These are phyloP conservation scores for Lasioglossum albipes DNA, from an alignment of 1,140 invertebrate genomes.

Conservation along the genomic window DNA sequence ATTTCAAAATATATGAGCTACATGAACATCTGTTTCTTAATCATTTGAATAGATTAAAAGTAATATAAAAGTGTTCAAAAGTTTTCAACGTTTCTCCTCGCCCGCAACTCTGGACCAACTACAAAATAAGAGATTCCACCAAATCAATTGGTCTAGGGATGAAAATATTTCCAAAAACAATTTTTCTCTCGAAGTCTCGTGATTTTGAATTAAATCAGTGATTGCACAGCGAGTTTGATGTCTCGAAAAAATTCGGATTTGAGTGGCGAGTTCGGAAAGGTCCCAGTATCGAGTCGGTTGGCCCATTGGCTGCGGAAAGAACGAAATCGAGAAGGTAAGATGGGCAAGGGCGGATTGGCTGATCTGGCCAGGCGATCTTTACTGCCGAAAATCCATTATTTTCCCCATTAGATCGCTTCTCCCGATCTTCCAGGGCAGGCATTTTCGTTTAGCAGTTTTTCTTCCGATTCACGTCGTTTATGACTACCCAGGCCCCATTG, in stretches of 20 bases:
- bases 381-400: slow-evolving; percentile 80
- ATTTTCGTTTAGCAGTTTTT: slow-evolving; percentile 81
- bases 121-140: too few species aligned
- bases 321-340: slow-evolving; percentile 46
- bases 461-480: slow-evolving; percentile 78
- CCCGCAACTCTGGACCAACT: too few species aligned
- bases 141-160: too few species aligned
- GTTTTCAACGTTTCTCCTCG: too few species aligned
- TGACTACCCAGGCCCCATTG: slow-evolving; percentile 68
- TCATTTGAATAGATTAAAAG: too few species aligned
- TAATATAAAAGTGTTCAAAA: too few species aligned
- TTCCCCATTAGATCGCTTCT: slow-evolving; percentile 77
- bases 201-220: too few species aligned
- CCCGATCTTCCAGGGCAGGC: slow-evolving; percentile 71
- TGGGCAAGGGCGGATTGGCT: slow-evolving; percentile 60
- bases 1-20: too few species aligned
- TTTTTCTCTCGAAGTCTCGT: too few species aligned
- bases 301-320: slow-evolving; percentile 22
- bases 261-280: neutral
- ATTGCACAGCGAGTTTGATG: too few species aligned
- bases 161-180: too few species aligned
- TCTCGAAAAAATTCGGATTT: neutral
- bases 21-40: too few species aligned
- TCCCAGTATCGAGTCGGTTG: neutral
- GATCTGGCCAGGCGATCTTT: slow-evolving; percentile 77